Conservation (phyloP, 2,113 vertebrate species). For the Tretioscincus oriximinensis region DNA sequence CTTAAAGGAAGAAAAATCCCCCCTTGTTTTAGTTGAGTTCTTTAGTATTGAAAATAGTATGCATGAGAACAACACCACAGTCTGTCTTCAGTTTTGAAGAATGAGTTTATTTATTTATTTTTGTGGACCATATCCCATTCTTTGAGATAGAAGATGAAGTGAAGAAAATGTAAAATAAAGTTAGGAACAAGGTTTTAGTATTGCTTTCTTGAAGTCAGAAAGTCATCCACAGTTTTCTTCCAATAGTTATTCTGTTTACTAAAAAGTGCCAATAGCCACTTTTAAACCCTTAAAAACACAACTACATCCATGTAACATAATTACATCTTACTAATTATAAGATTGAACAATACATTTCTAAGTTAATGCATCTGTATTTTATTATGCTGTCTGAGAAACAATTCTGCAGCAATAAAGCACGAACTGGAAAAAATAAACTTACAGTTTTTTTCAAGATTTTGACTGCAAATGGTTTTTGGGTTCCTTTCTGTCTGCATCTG, state of each 20-base stretch:
- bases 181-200: accelerated
- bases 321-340: not conserved
- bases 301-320: not conserved
- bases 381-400: not conserved
- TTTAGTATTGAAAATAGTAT: too few relatives aligned
- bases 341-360: not conserved
- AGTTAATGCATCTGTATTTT: slow-evolving; percentile 3
- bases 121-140: too few relatives aligned
- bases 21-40: too few relatives aligned
- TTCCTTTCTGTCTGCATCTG: slow-evolving; percentile 87
- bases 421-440: slow-evolving; percentile 67
- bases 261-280: not conserved
- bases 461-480: slow-evolving; percentile 84
- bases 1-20: too few relatives aligned
- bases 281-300: not conserved
- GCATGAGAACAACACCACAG: too few relatives aligned
- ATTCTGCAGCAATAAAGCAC: slow-evolving; percentile 8
- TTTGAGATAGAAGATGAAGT: too few relatives aligned
- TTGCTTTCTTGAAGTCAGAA: not conserved
- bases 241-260: slow-evolving; percentile 14
- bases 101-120: too few relatives aligned
- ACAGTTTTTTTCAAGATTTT: slow-evolving; percentile 93
- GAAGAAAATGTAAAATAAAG: too few relatives aligned
- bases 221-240: not conserved
- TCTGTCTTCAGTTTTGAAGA: too few relatives aligned